Evolutionary conservation across 1,140 invertebrate genomes (phyloP), one percentile per base, ranked within the genome.

Genomic region (Drosophila carrolli): DNA sequence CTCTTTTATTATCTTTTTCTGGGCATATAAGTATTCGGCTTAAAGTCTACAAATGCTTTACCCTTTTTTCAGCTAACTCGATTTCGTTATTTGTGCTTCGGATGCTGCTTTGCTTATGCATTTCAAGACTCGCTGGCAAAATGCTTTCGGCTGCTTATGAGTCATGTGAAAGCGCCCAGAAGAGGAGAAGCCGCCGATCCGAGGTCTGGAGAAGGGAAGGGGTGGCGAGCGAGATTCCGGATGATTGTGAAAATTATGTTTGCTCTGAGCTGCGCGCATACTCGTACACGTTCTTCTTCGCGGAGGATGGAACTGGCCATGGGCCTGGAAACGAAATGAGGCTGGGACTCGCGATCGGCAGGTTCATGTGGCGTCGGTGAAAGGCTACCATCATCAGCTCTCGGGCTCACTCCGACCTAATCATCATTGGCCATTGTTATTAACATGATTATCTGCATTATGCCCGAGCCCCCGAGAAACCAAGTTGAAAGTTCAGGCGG

Each of bases 391-490:
- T 89, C 84, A 89, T 88, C 82, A 70, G 58, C 65, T 55, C 63
- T 62, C 62, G 50, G 65, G 70, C 67, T 50, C 66, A 65, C 54
- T 57, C 51, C 67, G 70, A 75, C 84, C 84, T 89, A 89, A 88
- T 89, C 84, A 89, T 88, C 84, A 88, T 89, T 89, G 88, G 82
- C 81, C 81, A 90, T 89, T 84, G 81, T 84, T 90, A 89, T 89
- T 89, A 89, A 89, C 80, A 84, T 89, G 84, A 89, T 89, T 89
- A 89, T 90, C 84, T 89, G 84, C 84, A 88, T 88, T 88, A 88
- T 74, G 84, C 54, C 65, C 44, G 67, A 67, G 68, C 79, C 83
- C 75, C 75, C 80, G 67, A 53, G 68, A 83, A 73, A 81, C 73
- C 80, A 89, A 83, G 84, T 89, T 89, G 84, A 89, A 89, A 89